phyloP scores from a whole-genome alignment of 2,113 vertebrate species.

The Barbus barbus region DNA sequence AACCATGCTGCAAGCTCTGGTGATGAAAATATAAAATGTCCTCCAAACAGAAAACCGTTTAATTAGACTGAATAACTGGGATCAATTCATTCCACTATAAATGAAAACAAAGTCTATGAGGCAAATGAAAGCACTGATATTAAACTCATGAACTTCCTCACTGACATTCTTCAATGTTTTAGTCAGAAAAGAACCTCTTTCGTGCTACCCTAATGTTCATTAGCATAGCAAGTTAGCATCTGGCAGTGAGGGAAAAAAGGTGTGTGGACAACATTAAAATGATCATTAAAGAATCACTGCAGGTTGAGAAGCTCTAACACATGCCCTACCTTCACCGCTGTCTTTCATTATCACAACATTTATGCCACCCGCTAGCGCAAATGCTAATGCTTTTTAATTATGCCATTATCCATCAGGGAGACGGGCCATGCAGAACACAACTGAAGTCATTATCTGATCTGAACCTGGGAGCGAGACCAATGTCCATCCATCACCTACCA shows the following conservation, averaged over 20 bases:
- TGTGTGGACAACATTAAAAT: constrained; percentile 38
- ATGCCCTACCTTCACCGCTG: constrained; percentile 40
- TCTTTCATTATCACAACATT: constrained; percentile 49
- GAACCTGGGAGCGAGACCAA: constrained; percentile 42
- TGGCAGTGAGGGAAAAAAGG: constrained; percentile 30
- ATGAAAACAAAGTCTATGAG: background rate
- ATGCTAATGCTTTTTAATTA: constrained; percentile 59
- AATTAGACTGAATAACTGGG: constrained; percentile 2
- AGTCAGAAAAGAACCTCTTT: background rate
- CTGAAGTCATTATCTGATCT: constrained; percentile 39
- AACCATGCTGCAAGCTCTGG: background rate
- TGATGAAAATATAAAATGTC: background rate
- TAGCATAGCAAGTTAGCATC: constrained; percentile 15
- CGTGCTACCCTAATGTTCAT: background rate
- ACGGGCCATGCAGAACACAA: constrained; percentile 36
- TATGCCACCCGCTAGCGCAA: constrained; percentile 40
- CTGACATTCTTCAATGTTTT: background rate
- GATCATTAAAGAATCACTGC: constrained; percentile 52
- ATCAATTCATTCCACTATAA: background rate
- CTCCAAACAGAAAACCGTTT: background rate
- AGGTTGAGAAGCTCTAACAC: constrained; percentile 31
- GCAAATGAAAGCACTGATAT: background rate
- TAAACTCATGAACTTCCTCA: background rate
- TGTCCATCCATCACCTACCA: constrained; percentile 44
- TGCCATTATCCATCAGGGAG: constrained; percentile 51